A percentile compares a stretch with the other conserved stretches of the same genome.
phyloP scores from a whole-genome alignment of 2,113 vertebrate genomes.

The Cottus gobio region DNA sequence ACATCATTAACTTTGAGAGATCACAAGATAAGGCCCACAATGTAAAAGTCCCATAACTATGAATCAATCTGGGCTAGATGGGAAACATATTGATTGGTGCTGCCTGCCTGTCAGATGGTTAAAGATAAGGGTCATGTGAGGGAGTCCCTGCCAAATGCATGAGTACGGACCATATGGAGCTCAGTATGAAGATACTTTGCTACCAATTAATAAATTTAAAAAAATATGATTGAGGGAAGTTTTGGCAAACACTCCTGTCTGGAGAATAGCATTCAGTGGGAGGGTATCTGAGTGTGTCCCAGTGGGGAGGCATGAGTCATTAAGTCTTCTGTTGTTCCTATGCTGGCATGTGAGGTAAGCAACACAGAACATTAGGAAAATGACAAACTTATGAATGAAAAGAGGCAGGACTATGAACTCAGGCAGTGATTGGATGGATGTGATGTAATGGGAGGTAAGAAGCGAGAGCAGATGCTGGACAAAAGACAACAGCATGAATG shows the following conservation, averaged over 20 bases:
- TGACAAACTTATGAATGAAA: slow-evolving; percentile 3
- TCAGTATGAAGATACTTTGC: not conserved
- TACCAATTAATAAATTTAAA: slow-evolving; percentile 4
- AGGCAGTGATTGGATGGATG: not conserved
- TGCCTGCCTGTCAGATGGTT: slow-evolving; percentile 50
- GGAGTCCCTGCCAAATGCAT: slow-evolving; percentile 27
- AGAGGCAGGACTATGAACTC: not conserved
- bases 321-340: not conserved
- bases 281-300: slow-evolving; percentile 20
- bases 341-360: not conserved
- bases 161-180: not conserved
- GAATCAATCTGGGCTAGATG: slow-evolving; percentile 59
- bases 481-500: not conserved
- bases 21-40: slow-evolving; percentile 62
- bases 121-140: slow-evolving; percentile 26
- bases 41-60: slow-evolving; percentile 58
- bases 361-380: slow-evolving; percentile 10
- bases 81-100: slow-evolving; percentile 57
- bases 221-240: slow-evolving; percentile 12
- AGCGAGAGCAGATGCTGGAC: not conserved
- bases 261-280: slow-evolving; percentile 21
- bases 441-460: not conserved
- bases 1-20: slow-evolving; percentile 61
- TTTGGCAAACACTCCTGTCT: slow-evolving; percentile 15
- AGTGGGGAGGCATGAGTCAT: slow-evolving; percentile 35